Evolutionary conservation across 2,888 invertebrate genomes (phyloP), one percentile per base, ranked within the genome.

Genomic region (Ophion costatus): DNA sequence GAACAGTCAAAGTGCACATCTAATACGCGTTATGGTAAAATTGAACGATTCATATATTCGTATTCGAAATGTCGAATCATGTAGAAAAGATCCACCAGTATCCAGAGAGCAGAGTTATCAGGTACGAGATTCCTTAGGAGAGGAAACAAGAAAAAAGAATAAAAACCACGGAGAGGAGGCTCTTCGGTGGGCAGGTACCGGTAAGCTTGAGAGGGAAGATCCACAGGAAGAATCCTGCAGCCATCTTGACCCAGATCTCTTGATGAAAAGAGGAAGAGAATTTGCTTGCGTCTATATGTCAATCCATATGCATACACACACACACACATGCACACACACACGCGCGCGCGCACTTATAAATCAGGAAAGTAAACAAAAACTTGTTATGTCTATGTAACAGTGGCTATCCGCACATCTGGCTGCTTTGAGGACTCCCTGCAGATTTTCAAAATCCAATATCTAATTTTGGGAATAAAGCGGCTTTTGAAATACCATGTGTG

Each of bases 181-280:
- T 17, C 56, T 9, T 14, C 20, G 9, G 69, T 56, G 38, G 17
- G 22, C 56, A 45, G 33, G 69, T 61, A 74, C 57, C 4, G 63
- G 67, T 66, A 42, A 73, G 11, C 20, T 63, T 33, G 57, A 70
- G 76, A 33, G 79, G 24, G 22, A 24, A 33, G 71, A 80, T 57
- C 22, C 59, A 61, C 78, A 69, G 24, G 69, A 75, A 71, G 69
- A 78, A 64, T 64, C 73, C 63, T 77, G 74, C 59, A 74, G 81
- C 80, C 80, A 80, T 80, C 80, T 80, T 80, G 81, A 70, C 78
- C 83, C 73, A 78, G 78, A 81, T 80, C 45, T 61, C 57, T 38
- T 38, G 51, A 84, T 74, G 78, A 70, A 80, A 75, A 86, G 70
- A 76, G 85, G 75, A 87, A 75, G 87, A 85, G 74, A 86, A 80